These are phyloP conservation scores for Sceloporus undulatus DNA, from an alignment of 2,113 vertebrate genomes.

Conservation along the genomic window DNA sequence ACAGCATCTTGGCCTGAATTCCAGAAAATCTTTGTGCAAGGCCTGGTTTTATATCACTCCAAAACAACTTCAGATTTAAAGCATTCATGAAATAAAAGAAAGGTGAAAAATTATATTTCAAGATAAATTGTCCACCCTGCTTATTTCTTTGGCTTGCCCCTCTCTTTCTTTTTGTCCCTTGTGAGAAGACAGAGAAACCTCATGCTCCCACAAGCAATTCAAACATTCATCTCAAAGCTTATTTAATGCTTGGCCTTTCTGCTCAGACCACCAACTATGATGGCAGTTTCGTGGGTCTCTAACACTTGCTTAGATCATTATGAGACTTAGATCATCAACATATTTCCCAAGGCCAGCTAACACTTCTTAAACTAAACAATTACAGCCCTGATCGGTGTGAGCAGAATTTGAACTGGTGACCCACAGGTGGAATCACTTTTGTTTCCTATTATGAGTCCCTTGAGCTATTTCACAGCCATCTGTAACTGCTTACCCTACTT, in stretches of 20 bases:
- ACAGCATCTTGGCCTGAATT: neutral
- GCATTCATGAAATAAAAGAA: slow-evolving; percentile 30
- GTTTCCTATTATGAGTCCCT: neutral
- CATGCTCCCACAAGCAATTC: neutral
- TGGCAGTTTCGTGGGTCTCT: neutral
- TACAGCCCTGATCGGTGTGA: neutral
- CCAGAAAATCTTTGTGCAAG: neutral
- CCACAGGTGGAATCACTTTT: neutral
- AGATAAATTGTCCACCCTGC: neutral
- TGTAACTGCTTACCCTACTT: slow-evolving; percentile 6
- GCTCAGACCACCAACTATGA: neutral
- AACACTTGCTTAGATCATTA: neutral
- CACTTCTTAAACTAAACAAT: neutral
- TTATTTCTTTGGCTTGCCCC: neutral
- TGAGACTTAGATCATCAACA: slow-evolving; percentile 9
- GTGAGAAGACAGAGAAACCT: neutral
- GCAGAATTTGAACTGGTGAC: slow-evolving; percentile 13
- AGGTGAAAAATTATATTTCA: slow-evolving; percentile 29
- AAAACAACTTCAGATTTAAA: slow-evolving; percentile 34
- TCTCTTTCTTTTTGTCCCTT: neutral
- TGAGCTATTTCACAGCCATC: slow-evolving; percentile 22
- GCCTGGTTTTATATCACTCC: neutral
- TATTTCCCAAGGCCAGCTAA: slow-evolving; percentile 14
- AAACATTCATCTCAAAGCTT: neutral
- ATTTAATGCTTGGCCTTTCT: neutral